A percentile compares a stretch with the other conserved stretches of the same genome.
Conservation (phyloP, 2,888 invertebrate genomes). For the Baronia brevicornis region DNA sequence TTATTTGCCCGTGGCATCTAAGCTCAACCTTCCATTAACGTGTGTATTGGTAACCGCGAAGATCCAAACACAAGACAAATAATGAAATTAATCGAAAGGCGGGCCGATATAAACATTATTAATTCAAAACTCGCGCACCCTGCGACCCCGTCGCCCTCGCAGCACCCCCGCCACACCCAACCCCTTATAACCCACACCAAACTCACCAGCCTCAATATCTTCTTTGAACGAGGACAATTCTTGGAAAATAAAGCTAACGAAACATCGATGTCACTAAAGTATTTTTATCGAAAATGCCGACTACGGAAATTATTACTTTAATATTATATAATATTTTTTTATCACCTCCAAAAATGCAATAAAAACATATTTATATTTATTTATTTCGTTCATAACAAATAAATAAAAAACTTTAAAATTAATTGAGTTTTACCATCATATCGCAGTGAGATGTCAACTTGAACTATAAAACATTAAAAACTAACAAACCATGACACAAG, state of each 20-base stretch:
- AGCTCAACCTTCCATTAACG: conserved; percentile 19
- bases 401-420: too few species aligned
- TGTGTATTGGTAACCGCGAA: conserved; percentile 27
- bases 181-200: conserved; percentile 25
- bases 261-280: conserved; percentile 13
- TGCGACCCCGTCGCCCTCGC: conserved; percentile 27
- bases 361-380: too few species aligned
- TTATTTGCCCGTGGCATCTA: too few species aligned
- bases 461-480: conserved; percentile 53
- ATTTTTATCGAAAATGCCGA: too few species aligned
- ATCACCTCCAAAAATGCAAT: too few species aligned
- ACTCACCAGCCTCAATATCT: conserved; percentile 36
- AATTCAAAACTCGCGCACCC: conserved; percentile 61
- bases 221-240: conserved; percentile 44
- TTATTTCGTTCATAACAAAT: too few species aligned
- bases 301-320: too few species aligned
- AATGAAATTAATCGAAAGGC: conserved; percentile 71
- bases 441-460: conserved; percentile 36
- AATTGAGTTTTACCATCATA: conserved; percentile 5
- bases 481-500: conserved; percentile 67
- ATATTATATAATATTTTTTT: too few species aligned
- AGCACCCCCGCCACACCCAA: conserved; percentile 16
- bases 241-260: conserved; percentile 32
- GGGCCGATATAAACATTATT: conserved; percentile 72
- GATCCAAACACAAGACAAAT: conserved; percentile 55